Evolutionary conservation across 2,113 vertebrate genomes (phyloP), one percentile per base, ranked within the genome.

Genomic region (Semnornis frantzii): DNA sequence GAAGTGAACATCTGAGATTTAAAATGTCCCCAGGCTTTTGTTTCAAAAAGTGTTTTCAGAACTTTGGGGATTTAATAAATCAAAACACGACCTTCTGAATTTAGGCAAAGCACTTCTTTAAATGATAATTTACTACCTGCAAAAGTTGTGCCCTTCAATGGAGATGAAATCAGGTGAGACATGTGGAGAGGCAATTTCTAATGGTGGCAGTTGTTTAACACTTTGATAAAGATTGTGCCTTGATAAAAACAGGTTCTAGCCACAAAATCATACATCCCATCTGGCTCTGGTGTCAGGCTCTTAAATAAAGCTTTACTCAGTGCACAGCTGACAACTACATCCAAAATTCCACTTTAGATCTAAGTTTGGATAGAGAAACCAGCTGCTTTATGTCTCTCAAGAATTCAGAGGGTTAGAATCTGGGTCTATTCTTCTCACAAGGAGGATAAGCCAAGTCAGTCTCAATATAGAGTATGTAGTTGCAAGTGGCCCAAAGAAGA

Each of bases 381-480:
- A 82, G 55, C 50, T 72, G 55, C 30, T 82, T 64, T 82, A 34
- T 44, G 24, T 62, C 62, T 39, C 42, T 64, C 25, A 34, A 42
- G 44, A 46, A 70, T 71, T 83, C 54, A 69, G 58, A 83, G 20
- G 5, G 14, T 72, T 48, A 50, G 75, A 92, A 82, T 90, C n/a
- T 79, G 73, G 50, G 58, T 37, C 39, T 30, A 23, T 28, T n/a
- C 44, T 73, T 33, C 78, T 85, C 71, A 79, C 28, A 62, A 65
- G 18, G 33, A 87, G 5, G 20, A 44, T 24, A 75, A 89, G 18
- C 37, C 44, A 91, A 74, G 0, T 33, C 64, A 82, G 15, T 34
- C 73, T 69, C 50, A 50, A 34, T 0, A 30, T 0, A 78, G 21
- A 77, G 6, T 42, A 39, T 0, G 1, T 8, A 50, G n/a, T 60